Evolutionary conservation across 2,888 invertebrate genomes (phyloP).

Genomic region (Heteropelma amictum): DNA sequence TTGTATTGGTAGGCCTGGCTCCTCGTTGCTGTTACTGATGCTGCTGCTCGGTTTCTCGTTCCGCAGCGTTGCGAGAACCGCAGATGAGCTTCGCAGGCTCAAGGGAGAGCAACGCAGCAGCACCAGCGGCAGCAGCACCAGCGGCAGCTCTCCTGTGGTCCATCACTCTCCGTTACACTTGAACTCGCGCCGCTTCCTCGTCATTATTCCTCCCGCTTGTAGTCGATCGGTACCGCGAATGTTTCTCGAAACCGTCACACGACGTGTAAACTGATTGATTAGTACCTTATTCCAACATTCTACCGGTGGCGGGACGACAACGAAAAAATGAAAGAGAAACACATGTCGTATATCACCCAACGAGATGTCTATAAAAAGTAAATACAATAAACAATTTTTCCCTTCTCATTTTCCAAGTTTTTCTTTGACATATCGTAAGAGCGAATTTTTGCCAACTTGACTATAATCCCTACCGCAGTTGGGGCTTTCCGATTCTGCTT

Average conservation of each 20-base stretch:
- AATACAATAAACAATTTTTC: no score
- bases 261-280: slow-evolving; percentile 73
- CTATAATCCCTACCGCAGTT: no score
- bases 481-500: no score
- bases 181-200: no score
- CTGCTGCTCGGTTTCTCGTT: slow-evolving; percentile 25
- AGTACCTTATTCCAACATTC: slow-evolving; percentile 66
- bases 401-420: no score
- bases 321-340: not conserved
- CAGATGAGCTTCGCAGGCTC: slow-evolving; percentile 31
- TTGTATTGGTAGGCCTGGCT: slow-evolving; percentile 28
- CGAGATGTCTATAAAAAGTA: no score
- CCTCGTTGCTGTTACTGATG: slow-evolving; percentile 24
- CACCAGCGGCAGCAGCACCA: not conserved
- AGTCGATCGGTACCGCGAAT: slow-evolving; percentile 20
- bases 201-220: slow-evolving; percentile 21
- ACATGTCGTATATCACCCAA: no score
- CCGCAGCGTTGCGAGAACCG: slow-evolving; percentile 20
- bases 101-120: not conserved
- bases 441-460: no score
- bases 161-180: not conserved
- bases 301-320: not conserved
- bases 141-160: not conserved
- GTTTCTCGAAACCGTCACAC: slow-evolving; percentile 66
- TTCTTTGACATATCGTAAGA: no score